Evolutionary conservation across 2,113 vertebrate species (phyloP), one percentile per base, ranked within the genome.

Genomic region (Bujurquina vittata): DNA sequence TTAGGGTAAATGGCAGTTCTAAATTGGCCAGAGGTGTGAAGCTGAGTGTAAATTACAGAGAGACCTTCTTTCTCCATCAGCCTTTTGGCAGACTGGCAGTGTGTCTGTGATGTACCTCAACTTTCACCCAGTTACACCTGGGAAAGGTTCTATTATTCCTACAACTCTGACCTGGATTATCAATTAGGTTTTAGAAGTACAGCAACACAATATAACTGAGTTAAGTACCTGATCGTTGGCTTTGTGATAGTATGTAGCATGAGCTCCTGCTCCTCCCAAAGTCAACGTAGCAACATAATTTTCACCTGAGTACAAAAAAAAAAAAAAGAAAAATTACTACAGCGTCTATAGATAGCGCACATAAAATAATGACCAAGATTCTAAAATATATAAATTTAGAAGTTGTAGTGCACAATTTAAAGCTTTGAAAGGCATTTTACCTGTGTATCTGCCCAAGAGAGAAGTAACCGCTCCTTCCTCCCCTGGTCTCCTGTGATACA

Each of bases 191-290:
- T 2, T 3, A 15, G 6, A 79, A 67, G 56, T 58, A 55, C 3
- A 37, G 15, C 14, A 23, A 40, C 10, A 55, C 20, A 55, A 9
- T 33, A 54, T 40, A 29, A 22, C 20, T 29, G 20, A 74, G 29
- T 55, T 15, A 63, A 11, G 1, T 92, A 93, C 97, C 97, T 98
- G 97, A 57, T 97, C 97, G 7, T 96, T 98, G 77, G 97, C 97
- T 96, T 96, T 97, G 93, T 98, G 97, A 92, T 98, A 98, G 79
- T 98, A 98, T 0, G 97, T 97, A 0, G 97, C 97, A 10, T 98
- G 97, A 79, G 96, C 96, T 77, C 97, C 97, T 0, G 96, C 96
- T 75, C 97, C 96, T 18, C 97, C 97, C 75, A 97, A 5, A 1
- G 97, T 97, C 83, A 98, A 80, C 0, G 97, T 98, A 1, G 96